phyloP scores from a whole-genome alignment of 2,888 invertebrate species.

The Anaspis maculata region DNA sequence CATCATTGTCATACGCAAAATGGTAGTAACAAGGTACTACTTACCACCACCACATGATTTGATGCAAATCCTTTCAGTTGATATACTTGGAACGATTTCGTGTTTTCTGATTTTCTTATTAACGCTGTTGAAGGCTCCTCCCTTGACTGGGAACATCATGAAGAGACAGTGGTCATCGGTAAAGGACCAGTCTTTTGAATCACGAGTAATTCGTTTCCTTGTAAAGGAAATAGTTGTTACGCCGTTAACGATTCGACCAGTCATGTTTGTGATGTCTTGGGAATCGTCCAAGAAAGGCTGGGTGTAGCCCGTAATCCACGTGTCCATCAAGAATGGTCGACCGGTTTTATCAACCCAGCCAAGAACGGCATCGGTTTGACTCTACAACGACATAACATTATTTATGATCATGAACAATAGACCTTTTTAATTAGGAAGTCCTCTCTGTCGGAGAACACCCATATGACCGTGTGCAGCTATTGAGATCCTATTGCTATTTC shows the following conservation, averaged over 20 bases:
- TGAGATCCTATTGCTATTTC: too few species aligned
- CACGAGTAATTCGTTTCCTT: constrained; percentile 67
- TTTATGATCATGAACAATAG: too few species aligned
- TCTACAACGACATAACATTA: constrained; percentile 43
- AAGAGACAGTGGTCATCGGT: constrained; percentile 75
- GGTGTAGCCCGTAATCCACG: constrained; percentile 75
- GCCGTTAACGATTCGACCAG: constrained; percentile 66
- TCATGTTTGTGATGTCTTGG: constrained; percentile 64
- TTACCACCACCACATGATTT: constrained; percentile 70
- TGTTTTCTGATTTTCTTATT: constrained; percentile 83
- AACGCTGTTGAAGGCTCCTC: constrained; percentile 72
- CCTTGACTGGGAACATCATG: constrained; percentile 79
- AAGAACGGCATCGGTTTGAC: constrained; percentile 79
- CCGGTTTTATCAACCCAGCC: constrained; percentile 82
- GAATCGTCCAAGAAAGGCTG: constrained; percentile 62
- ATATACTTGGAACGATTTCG: constrained; percentile 60
- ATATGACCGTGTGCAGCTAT: too few species aligned
- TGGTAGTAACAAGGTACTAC: constrained; percentile 7
- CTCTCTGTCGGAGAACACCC: too few species aligned
- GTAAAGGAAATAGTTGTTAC: constrained; percentile 70
- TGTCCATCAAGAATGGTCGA: constrained; percentile 79
- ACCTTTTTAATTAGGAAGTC: too few species aligned
- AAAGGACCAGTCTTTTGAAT: constrained; percentile 68
- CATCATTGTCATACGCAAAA: not conserved
- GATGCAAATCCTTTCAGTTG: constrained; percentile 73